Evolutionary conservation across 2,888 invertebrate genomes (phyloP).

Genomic region (Phania funesta): DNA sequence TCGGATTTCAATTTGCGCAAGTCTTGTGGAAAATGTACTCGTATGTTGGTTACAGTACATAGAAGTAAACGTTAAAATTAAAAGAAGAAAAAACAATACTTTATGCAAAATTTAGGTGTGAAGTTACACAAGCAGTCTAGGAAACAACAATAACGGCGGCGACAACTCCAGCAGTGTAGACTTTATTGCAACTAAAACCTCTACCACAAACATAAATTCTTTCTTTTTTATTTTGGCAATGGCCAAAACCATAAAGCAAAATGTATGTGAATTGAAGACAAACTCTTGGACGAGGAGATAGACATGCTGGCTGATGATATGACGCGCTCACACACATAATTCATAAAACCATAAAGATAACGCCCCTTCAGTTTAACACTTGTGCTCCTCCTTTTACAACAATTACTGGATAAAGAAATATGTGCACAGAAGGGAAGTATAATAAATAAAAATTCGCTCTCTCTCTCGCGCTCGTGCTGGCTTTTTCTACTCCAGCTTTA

Average conservation of each 20-base stretch:
- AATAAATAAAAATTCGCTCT: background rate
- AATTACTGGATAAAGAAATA: constrained; percentile 12
- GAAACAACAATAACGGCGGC: constrained; percentile 26
- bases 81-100: background rate
- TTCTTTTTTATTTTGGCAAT: background rate
- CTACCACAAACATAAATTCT: constrained; percentile 13
- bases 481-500: background rate
- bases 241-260: background rate
- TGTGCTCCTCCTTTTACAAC: constrained; percentile 62
- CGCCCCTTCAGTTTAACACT: constrained; percentile 67
- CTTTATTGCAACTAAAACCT: constrained; percentile 35
- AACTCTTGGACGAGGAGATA: constrained; percentile 10
- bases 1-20: constrained; percentile 60
- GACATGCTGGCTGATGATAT: constrained; percentile 19
- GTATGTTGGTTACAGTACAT: background rate
- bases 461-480: background rate
- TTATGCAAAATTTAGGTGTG: constrained; percentile 47
- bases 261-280: background rate
- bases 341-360: constrained; percentile 66
- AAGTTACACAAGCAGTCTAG: constrained; percentile 46
- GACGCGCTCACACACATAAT: constrained; percentile 48
- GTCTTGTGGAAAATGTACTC: constrained; percentile 56
- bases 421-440: background rate
- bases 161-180: constrained; percentile 31
- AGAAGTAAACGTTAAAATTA: background rate